A percentile compares a stretch with the other conserved stretches of the same genome.
These are phyloP conservation scores for Austrolebias charrua DNA, from an alignment of 2,797 vertebrate genomes.

Conservation along the genomic window DNA sequence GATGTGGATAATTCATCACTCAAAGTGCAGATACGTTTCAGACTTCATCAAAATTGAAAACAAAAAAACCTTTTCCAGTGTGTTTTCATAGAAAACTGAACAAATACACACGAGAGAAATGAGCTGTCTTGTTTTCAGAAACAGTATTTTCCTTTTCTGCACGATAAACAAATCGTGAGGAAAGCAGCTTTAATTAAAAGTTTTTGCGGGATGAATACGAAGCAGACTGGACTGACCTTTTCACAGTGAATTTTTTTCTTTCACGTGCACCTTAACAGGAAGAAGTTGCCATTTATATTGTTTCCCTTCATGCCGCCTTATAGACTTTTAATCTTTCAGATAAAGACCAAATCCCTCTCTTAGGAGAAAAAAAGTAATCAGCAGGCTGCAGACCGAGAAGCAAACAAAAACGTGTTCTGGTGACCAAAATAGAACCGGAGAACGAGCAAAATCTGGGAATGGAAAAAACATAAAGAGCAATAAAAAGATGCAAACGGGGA, in stretches of 20 bases:
- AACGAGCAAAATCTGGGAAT: slow-evolving; percentile 67
- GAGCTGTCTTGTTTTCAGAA: slow-evolving; percentile 26
- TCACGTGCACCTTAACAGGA: slow-evolving; percentile 63
- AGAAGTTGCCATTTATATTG: slow-evolving; percentile 65
- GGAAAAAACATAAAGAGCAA: slow-evolving; percentile 47
- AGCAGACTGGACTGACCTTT: slow-evolving; percentile 68
- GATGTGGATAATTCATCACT: slow-evolving; percentile 14
- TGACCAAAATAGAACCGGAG: slow-evolving; percentile 68
- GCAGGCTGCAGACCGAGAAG: slow-evolving; percentile 58
- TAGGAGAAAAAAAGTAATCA: slow-evolving; percentile 68
- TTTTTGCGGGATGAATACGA: slow-evolving; percentile 50
- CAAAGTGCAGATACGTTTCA: slow-evolving; percentile 31
- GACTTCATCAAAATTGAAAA: slow-evolving; percentile 27
- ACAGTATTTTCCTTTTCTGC: slow-evolving; percentile 37
- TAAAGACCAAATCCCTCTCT: slow-evolving; percentile 69
- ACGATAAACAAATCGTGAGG: slow-evolving; percentile 46
- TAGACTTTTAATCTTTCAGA: slow-evolving; percentile 67
- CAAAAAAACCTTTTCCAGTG: slow-evolving; percentile 16
- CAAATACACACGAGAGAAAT: slow-evolving; percentile 33
- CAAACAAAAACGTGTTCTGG: slow-evolving; percentile 67
- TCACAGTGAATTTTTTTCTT: slow-evolving; percentile 66
- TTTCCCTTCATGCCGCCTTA: slow-evolving; percentile 60
- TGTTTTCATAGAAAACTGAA: slow-evolving; percentile 19
- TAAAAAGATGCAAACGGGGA: slow-evolving; percentile 56
- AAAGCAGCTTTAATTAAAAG: slow-evolving; percentile 49